phyloP scores from a whole-genome alignment of 1,140 invertebrate genomes.

The Hestina assimilis region DNA sequence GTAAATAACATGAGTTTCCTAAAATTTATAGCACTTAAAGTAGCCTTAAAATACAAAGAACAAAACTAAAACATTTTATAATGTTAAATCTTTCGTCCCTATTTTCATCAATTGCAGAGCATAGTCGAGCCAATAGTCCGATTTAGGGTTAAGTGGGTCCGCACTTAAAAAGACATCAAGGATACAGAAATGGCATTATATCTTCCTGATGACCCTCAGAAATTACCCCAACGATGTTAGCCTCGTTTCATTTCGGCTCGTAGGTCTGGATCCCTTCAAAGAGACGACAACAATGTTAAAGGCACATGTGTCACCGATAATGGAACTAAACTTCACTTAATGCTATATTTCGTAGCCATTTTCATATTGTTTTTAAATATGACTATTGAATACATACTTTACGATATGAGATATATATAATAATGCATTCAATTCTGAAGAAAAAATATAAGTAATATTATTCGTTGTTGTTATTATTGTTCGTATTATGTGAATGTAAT shows the following conservation, averaged over 20 bases:
- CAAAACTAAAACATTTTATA: neutral
- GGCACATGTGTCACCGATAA: neutral
- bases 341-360: neutral
- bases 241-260: constrained; percentile 4
- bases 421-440: too few relatives aligned
- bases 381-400: neutral
- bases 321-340: neutral
- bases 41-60: neutral
- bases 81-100: neutral
- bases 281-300: neutral
- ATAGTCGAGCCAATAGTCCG: constrained; percentile 18
- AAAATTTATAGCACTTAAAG: neutral
- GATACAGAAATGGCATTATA: constrained; percentile 70
- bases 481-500: too few relatives aligned
- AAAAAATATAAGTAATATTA: too few relatives aligned
- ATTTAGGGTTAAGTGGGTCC: constrained; percentile 65
- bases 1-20: too few relatives aligned
- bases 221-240: constrained; percentile 35
- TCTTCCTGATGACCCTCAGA: constrained; percentile 69
- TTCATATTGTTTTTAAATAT: neutral
- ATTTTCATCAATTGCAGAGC: constrained; percentile 12
- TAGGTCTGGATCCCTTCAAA: constrained; percentile 8
- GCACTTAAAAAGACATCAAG: constrained; percentile 69
- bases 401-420: too few relatives aligned
- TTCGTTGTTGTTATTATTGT: too few relatives aligned